phyloP scores from a whole-genome alignment of 2,113 vertebrate species.

The Cervus canadensis region DNA sequence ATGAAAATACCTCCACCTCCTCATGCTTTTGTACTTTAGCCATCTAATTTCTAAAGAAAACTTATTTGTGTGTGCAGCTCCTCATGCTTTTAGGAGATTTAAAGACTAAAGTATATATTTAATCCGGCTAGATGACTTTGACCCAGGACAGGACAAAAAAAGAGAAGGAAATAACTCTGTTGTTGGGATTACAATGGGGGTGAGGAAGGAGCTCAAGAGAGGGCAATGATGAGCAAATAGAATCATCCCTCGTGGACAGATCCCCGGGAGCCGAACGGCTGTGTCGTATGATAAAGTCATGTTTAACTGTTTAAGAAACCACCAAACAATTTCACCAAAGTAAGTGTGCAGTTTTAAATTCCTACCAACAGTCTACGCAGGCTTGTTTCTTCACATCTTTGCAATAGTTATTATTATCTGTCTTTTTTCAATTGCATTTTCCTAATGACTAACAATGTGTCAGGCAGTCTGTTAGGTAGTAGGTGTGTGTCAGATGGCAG shows the following conservation, averaged over 20 bases:
- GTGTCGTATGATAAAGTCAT: neutral
- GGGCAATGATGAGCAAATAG: neutral
- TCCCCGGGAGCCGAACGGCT: neutral
- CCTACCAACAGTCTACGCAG: neutral
- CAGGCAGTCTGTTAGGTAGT: neutral
- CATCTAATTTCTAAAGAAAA: neutral
- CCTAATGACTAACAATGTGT: neutral
- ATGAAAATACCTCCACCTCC: neutral
- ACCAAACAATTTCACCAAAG: neutral
- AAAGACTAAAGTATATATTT: neutral
- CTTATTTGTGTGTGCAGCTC: neutral
- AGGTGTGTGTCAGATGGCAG: neutral
- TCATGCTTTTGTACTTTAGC: neutral
- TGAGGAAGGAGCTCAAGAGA: neutral
- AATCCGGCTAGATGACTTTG: neutral
- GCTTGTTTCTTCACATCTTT: neutral
- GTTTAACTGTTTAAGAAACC: neutral
- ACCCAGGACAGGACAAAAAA: neutral
- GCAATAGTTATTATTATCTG: neutral
- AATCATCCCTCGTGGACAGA: neutral
- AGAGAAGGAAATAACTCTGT: neutral
- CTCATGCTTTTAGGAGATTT: neutral
- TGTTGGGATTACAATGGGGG: neutral
- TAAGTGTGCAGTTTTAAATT: neutral
- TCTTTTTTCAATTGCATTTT: neutral